phyloP scores from a whole-genome alignment of 2,797 vertebrate species.

The Aselliscus stoliczkanus region DNA sequence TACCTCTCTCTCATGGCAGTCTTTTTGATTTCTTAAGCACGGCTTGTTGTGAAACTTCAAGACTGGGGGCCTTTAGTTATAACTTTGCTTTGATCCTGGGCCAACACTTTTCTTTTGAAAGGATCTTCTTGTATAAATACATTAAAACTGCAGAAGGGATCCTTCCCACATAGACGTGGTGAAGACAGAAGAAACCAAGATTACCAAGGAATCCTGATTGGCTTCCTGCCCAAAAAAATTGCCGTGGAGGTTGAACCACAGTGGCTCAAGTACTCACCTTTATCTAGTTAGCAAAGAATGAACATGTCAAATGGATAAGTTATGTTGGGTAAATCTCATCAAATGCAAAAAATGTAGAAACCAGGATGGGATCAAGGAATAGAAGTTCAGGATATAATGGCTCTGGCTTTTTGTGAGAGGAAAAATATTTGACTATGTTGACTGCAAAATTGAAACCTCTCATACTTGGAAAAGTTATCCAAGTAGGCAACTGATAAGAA shows the following conservation, averaged over 20 bases:
- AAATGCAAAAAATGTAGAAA: constrained; percentile 19
- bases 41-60: constrained; percentile 66
- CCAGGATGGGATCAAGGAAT: neutral
- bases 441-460: constrained; percentile 1
- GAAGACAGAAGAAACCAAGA: constrained; percentile 29
- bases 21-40: constrained; percentile 53
- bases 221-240: neutral
- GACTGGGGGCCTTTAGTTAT: constrained; percentile 48
- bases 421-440: neutral
- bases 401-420: neutral
- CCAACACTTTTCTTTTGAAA: constrained; percentile 69
- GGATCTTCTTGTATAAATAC: constrained; percentile 65
- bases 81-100: constrained; percentile 66
- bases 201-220: constrained; percentile 7
- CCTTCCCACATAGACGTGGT: constrained; percentile 38
- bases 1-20: constrained; percentile 39
- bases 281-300: constrained; percentile 13
- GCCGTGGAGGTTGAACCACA: neutral
- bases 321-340: neutral
- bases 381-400: neutral
- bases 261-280: neutral
- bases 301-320: neutral
- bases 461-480: neutral
- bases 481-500: neutral
- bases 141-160: constrained; percentile 28